These are phyloP conservation scores for Azemiops feae DNA, from an alignment of 2,113 vertebrate species.

Conservation along the genomic window DNA sequence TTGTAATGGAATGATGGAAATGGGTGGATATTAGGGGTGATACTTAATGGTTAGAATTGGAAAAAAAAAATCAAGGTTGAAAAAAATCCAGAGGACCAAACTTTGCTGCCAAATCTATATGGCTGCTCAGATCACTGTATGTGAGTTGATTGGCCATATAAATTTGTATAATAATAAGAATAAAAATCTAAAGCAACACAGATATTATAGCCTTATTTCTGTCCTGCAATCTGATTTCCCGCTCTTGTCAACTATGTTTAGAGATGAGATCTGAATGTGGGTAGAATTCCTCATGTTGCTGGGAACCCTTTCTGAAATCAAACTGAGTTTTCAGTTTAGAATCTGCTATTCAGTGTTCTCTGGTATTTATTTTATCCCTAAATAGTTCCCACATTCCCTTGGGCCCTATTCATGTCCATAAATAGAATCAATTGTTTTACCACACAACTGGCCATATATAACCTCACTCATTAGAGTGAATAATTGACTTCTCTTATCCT, in stretches of 20 bases:
- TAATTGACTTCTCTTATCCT: background rate
- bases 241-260: background rate
- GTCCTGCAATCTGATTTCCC: background rate
- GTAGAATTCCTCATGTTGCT: background rate
- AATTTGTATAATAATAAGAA: background rate
- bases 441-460: background rate
- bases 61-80: background rate
- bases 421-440: background rate
- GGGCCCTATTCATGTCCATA: background rate
- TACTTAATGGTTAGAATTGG: background rate
- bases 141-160: background rate
- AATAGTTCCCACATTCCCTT: background rate
- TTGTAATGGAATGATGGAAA: background rate
- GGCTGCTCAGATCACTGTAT: background rate
- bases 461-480: background rate
- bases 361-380: slow-evolving; percentile 12
- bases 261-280: background rate
- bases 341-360: background rate
- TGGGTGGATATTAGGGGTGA: background rate
- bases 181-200: background rate
- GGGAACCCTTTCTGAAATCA: background rate
- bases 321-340: background rate
- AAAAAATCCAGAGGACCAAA: background rate
- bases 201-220: background rate
- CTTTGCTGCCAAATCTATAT: background rate